Base-by-base conservation (phyloP, 2,888 invertebrate genomes). In the Calameuta pallipes region DNA sequence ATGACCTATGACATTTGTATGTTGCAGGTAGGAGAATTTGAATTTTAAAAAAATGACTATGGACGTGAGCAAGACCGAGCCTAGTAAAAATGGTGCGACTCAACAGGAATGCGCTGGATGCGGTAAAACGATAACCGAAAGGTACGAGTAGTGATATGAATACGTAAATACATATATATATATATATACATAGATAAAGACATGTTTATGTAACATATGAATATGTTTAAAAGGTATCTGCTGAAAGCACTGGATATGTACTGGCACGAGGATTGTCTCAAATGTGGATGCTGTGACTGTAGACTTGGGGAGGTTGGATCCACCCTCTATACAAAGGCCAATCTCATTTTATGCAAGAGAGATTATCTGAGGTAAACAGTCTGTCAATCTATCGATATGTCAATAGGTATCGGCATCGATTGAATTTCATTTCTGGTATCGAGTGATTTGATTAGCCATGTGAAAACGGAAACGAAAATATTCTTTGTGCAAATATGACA, bases 201-300 rank as follows among this genome's bases (percentile, higher is more conserved):
- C 31, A 31, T 41, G 4, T 15, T 15, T 15, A 4, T 41, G 15
- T 41, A 6, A 15, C 41, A 41, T 41, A 41, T 41, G 41, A 15
- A 41, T 41, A 41, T 15, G 41, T 41, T 41, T 41, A 41, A 6
- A 83, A 92, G 93, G 89, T 93, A 90, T 82, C 94, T 97, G 73
- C 94, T 97, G 85, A 96, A 96, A 90, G 97, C 97, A 0, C 93
- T 98, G 92, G 97, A 98, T 91, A 93, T 97, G 90, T 97, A 95
- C 92, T 98, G 98, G 98, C 98, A 98, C 92, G 98, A 98, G 87
- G 98, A 98, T 92, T 98, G 98, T 89, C 94, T 98, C 83, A 98
- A 98, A 90, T 97, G 97, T 89, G 97, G 97, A 80, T 97, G 97
- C 92, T 98, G 98, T 90, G 97, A 97, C 92, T 98, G 97, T 91